Evolutionary conservation across 2,888 invertebrate species (phyloP).

Genomic region (Harpagoxenus sublaevis): DNA sequence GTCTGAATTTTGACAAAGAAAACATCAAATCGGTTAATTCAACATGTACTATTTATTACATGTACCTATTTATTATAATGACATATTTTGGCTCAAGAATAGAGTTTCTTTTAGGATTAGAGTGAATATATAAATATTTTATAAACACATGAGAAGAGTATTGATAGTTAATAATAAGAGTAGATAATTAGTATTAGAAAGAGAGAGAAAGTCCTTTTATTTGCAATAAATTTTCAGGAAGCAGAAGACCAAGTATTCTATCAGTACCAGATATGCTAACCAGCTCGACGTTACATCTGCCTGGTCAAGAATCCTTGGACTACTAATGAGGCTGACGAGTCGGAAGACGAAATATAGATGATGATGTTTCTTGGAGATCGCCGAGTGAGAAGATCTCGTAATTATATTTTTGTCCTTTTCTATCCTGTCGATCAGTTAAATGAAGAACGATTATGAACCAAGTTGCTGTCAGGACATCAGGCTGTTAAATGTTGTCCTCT

Average conservation of each 20-base stretch:
- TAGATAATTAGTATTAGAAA: neutral
- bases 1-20: too few species aligned
- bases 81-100: neutral
- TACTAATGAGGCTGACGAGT: conserved; percentile 93
- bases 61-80: too few species aligned
- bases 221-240: conserved; percentile 88
- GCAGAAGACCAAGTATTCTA: conserved; percentile 95
- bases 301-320: conserved; percentile 91
- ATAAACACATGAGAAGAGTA: neutral
- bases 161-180: neutral
- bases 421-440: too few species aligned
- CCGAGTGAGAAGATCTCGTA: conserved; percentile 97
- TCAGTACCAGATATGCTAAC: conserved; percentile 98
- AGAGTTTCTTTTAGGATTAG: neutral
- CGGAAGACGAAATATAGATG: conserved; percentile 96
- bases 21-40: too few species aligned
- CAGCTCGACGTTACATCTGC: conserved; percentile 92
- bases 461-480: too few species aligned
- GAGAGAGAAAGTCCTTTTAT: neutral
- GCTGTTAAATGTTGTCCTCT: too few species aligned
- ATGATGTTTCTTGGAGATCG: conserved; percentile 96
- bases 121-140: neutral
- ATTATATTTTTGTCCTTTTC: conserved; percentile 85
- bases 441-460: too few species aligned
- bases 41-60: too few species aligned